Evolutionary conservation across 2,113 vertebrate genomes (phyloP).

Genomic region (Hylia prasina): DNA sequence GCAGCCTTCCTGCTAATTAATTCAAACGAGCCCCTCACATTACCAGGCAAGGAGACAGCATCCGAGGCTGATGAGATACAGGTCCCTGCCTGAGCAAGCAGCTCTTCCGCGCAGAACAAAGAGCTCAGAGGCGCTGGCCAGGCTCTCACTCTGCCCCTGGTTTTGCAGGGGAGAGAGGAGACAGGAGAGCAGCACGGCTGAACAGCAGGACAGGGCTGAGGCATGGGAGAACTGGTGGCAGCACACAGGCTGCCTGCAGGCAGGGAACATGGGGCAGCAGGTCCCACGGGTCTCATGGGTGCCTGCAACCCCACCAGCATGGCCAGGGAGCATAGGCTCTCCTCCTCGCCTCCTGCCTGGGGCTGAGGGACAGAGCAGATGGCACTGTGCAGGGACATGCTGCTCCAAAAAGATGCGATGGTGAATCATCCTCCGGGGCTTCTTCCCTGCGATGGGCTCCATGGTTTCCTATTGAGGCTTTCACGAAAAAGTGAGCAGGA

Average conservation of each 20-base stretch:
- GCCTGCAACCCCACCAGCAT: neutral
- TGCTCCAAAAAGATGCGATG: neutral
- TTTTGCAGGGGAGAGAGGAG: neutral
- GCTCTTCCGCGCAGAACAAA: neutral
- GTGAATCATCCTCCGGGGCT: slow-evolving; percentile 23
- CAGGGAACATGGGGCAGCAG: fast-evolving
- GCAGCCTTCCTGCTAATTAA: neutral
- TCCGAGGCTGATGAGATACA: slow-evolving; percentile 6
- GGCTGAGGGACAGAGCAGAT: slow-evolving; percentile 28
- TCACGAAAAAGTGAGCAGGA: fast-evolving
- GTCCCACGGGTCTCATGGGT: neutral
- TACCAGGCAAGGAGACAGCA: neutral
- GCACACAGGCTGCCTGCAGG: neutral
- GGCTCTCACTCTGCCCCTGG: neutral
- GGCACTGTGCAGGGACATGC: neutral
- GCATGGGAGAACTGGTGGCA: neutral
- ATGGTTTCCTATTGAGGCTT: neutral
- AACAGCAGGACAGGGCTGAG: neutral
- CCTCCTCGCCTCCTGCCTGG: neutral
- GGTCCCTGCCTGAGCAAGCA: neutral
- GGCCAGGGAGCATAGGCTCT: neutral
- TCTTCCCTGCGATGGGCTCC: neutral
- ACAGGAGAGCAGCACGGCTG: fast-evolving
- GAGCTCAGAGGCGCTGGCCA: neutral
- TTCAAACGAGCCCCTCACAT: neutral